Evolutionary conservation across 2,797 vertebrate species (phyloP), one percentile per base, ranked within the genome.

Genomic region (Pyrrhura leucotis): DNA sequence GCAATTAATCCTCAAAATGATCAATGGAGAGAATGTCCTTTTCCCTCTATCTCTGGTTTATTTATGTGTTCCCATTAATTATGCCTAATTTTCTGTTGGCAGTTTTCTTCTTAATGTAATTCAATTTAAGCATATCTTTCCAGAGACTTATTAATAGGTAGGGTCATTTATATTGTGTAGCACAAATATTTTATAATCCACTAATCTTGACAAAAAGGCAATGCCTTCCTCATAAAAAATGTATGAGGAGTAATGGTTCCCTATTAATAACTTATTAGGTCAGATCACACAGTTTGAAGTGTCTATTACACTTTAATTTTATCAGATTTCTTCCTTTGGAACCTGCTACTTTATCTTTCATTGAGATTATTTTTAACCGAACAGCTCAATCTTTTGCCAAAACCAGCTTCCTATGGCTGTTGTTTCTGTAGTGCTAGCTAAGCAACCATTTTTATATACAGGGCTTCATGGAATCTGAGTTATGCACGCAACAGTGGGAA

Each of bases 231-330:
- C 97, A 99, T 99, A 98, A 99, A 99, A 99, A 98, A 99, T 99
- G 98, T 95, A 99, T 99, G 98, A 99, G 98, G 98, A 98, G 98
- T 99, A 99, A 99, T 99, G 99, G 98, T 98, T 98, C 98, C 98
- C 98, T 99, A 99, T 99, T 99, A 99, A 99, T 99, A 99, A 99
- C 98, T 99, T 98, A 99, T 98, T 98, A 99, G 98, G 98, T 98
- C 98, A 98, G 98, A 98, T 98, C 98, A 98, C 98, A 98, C 97
- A 98, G 98, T 98, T 98, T 97, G 98, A 97, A 98, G 98, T 98
- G 97, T 98, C 98, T 98, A 95, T 98, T 98, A 98, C 97, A 96
- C 96, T 97, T 98, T 97, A 98, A 98, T 98, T 98, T 98, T 97
- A 98, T 98, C 98, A 97, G 97, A 98, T 98, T 97, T 97, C 97